Percentiles rank a stretch among this genome's conserved stretches.
These are phyloP conservation scores for Eudyptes chrysolophus DNA, from an alignment of 2,113 vertebrate genomes.

Conservation along the genomic window DNA sequence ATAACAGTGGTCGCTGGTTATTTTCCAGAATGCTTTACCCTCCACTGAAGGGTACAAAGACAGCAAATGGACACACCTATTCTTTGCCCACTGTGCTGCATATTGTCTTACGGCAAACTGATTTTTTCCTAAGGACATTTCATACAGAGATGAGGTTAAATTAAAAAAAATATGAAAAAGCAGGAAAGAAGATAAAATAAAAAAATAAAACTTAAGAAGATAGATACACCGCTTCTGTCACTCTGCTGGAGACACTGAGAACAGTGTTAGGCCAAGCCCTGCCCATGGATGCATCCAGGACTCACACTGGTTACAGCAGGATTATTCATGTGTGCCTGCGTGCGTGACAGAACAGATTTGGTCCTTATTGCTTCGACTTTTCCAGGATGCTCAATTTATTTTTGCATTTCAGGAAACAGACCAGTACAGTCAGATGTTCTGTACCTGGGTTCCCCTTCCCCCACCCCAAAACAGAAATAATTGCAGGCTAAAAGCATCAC, in stretches of 20 bases:
- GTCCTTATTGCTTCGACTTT: constrained; percentile 21
- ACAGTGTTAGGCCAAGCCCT: not conserved
- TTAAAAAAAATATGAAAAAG: not conserved
- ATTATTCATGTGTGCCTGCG: not conserved
- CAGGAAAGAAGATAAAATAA: not conserved
- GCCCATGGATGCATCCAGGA: not conserved
- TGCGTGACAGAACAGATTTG: not conserved
- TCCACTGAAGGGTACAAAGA: not conserved
- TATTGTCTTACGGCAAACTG: not conserved
- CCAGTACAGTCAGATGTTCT: constrained; percentile 22
- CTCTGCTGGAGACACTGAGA: not conserved
- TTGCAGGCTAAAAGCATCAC: constrained; percentile 11
- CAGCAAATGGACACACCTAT: not conserved
- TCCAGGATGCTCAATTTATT: constrained; percentile 67
- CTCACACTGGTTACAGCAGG: not conserved
- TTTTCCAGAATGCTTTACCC: not conserved
- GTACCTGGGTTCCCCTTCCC: constrained; percentile 16
- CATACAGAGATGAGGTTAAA: not conserved
- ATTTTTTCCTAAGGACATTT: not conserved
- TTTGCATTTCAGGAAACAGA: constrained; percentile 57
- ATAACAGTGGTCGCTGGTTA: not conserved
- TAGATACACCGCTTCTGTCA: not conserved
- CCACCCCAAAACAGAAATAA: not conserved
- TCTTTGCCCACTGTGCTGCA: not conserved
- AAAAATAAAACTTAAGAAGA: not conserved